Conservation (phyloP, 2,113 vertebrate genomes). For the Brienomyrus longianalis region DNA sequence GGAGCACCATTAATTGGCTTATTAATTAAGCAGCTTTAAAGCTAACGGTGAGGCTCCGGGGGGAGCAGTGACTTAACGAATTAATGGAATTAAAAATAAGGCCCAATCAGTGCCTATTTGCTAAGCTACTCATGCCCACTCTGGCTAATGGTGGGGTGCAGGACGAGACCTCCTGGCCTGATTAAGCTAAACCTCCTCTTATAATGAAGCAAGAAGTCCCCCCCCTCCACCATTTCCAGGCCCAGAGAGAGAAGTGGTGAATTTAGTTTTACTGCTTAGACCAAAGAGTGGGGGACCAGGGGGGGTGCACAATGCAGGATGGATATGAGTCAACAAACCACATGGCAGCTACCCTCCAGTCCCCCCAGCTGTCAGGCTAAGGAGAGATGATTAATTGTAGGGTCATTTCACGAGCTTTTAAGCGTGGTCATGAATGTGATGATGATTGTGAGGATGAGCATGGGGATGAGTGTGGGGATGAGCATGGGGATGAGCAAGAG, state of each 20-base stretch:
- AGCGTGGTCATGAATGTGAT: neutral
- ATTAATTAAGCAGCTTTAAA: slow-evolving; percentile 25
- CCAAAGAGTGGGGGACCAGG: neutral
- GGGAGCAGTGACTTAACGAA: neutral
- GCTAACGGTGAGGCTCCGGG: neutral
- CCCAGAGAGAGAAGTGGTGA: neutral
- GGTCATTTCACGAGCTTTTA: neutral
- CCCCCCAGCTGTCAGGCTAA: neutral
- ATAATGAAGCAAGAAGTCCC: neutral
- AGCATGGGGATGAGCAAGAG: no score
- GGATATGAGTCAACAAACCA: neutral
- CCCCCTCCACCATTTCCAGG: neutral
- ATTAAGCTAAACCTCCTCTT: neutral
- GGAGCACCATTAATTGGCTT: slow-evolving; percentile 2
- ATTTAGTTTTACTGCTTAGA: slow-evolving; percentile 7
- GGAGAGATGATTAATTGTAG: neutral
- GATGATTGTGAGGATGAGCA: no score
- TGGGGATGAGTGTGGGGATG: no score
- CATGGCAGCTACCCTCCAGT: neutral
- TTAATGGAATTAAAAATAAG: slow-evolving; percentile 13
- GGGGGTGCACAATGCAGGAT: neutral
- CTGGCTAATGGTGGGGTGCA: neutral
- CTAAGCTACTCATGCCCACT: neutral
- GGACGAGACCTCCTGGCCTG: neutral
- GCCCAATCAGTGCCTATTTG: neutral